Base-by-base conservation (phyloP, 1,140 invertebrate species). In the Neodiprion lecontei region DNA sequence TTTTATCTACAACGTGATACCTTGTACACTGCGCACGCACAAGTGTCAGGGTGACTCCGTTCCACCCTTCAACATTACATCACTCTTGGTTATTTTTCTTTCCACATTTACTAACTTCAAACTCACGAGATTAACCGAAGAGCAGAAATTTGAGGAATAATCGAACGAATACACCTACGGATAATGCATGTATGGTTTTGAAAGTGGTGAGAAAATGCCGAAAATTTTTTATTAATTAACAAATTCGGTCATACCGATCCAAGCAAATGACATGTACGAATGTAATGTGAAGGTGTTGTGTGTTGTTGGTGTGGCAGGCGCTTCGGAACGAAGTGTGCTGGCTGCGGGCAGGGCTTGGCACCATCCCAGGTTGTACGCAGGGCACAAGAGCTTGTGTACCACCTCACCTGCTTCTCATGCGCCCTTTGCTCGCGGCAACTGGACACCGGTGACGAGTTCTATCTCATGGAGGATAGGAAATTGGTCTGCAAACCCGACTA, bases 401-500 rank as follows among this genome's bases (percentile, higher is more conserved):
- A 99, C 87, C 92, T 99, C 72, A 94, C 97, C 79, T 99, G 98
- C 89, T 99, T 99, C 90, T 94, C 95, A 7, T 99, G 98, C 87
- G 94, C 96, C 78, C 95, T 99, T 83, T 99, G 98, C 88, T 95
- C 95, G 14, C 91, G 97, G 76, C 96, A 97, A 80, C 92, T 99
- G 70, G 97, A 98, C 85, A 99, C 98, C 2, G 98, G 97, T 0
- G 98, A 99, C 86, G 97, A 99, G 85, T 98, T 98, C 88, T 99
- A 99, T 86, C 93, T 99, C 50, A 97, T 99, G 94, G 98, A 99
- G 85, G 97, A 99, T 88, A 93, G 96, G 75, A 99, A 98, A 88
- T 92, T 99, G 70, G 96, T 99, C 67, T 99, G 98, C 89, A 99
- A 99, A 86, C 94, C 96, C 1, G 98, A 99, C 88, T 99, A 99